Evolutionary conservation across 2,888 invertebrate genomes (phyloP), one percentile per base, ranked within the genome.

Genomic region (Vandiemenella viatica): DNA sequence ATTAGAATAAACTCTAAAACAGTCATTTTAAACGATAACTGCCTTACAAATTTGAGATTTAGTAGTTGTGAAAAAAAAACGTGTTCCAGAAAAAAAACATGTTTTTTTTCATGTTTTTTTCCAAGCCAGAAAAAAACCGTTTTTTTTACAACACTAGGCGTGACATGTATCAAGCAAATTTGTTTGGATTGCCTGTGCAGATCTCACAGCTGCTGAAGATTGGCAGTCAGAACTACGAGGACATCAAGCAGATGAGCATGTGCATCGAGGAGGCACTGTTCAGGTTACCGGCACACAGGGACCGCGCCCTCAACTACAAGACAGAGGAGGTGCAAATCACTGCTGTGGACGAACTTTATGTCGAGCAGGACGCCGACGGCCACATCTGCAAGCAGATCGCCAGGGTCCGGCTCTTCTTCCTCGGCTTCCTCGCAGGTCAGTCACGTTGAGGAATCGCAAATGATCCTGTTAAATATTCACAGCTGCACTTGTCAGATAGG

Each of bases 311-410:
- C 48, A 83, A 80, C 54, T 95, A 95, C 68, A 95, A 93, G 69
- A 89, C 91, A 77, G 93, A 96, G 63, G 95, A 95, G 69, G 89
- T 95, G 5, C 93, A 93, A 65, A 79, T 92, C 52, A 88, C 88
- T 5, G 85, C 86, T 0, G 90, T 91, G n/a, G 92, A 92, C 65
- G 92, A 92, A 69, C 71, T 91, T 41, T 84, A 83, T 65, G 89
- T 90, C 18, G 90, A 92, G 61, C 90, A 90, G 65, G 87, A 83
- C 63, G 75, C 79, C 13, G 83, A 84, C 60, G 93, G 92, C 48
- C 76, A 78, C 46, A 80, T 92, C 42, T 75, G 81, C 6, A 85
- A 83, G 60, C 97, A 97, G 69, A 89, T 93, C 55, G 96, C 95
- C 1, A 75, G 98, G 43, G 96, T 97, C 17, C 72, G 98, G 13